Evolutionary conservation across 2,113 vertebrate species (phyloP).

Genomic region (Urocitellus parryii): DNA sequence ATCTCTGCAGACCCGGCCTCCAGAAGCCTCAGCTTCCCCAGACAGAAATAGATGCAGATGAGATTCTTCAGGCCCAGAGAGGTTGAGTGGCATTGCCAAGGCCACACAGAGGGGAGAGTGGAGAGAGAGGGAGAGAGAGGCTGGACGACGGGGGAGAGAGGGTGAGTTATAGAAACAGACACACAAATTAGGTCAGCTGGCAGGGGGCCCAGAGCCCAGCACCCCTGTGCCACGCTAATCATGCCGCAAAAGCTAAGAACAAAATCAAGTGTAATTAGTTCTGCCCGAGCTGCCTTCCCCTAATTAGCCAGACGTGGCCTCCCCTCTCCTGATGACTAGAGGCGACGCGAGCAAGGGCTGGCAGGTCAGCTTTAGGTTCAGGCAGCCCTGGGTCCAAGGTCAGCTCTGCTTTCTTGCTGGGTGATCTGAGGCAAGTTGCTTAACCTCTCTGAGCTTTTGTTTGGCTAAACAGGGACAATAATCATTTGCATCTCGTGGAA

Average conservation of each 20-base stretch:
- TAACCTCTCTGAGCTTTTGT: conserved; percentile 16
- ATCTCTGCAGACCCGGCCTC: neutral
- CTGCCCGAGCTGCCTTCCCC: conserved; percentile 47
- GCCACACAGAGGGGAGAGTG: conserved; percentile 55
- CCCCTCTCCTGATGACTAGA: neutral
- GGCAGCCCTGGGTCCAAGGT: conserved; percentile 8
- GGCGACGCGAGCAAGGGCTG: neutral
- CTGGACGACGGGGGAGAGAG: neutral
- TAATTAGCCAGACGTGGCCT: conserved; percentile 26
- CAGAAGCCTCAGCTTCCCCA: neutral
- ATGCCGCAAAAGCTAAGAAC: conserved; percentile 63
- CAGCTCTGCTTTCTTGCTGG: conserved; percentile 31
- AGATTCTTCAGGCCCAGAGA: conserved; percentile 46
- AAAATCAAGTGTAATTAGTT: conserved; percentile 73
- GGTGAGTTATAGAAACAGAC: conserved; percentile 30
- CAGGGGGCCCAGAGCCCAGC: conserved; percentile 50
- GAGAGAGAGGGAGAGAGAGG: neutral
- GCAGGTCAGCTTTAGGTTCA: neutral
- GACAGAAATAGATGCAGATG: neutral
- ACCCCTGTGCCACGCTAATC: conserved; percentile 32
- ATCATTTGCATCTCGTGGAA: neutral
- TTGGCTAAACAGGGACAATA: neutral
- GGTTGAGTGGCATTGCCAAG: neutral
- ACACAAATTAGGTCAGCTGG: conserved; percentile 75
- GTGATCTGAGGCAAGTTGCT: neutral